Evolutionary conservation across 2,888 invertebrate species (phyloP).

Genomic region (Rapana venosa): DNA sequence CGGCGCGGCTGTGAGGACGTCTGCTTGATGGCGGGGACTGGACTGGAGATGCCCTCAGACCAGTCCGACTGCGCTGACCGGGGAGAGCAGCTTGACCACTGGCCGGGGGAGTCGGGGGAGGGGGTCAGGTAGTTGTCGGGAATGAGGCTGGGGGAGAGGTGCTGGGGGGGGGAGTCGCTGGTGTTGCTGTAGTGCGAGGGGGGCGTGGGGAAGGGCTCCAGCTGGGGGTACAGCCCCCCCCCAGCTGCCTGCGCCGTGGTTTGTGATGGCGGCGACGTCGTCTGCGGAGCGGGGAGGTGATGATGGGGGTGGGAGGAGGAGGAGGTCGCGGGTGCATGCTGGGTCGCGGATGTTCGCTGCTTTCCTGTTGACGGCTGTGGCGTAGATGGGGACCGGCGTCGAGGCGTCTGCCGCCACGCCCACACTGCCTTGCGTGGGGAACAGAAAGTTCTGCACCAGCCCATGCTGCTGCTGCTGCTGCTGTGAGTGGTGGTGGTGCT

Average conservation of each 20-base stretch:
- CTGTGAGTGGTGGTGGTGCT: constrained; percentile 12
- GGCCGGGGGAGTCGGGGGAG: constrained; percentile 96
- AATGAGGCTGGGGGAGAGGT: constrained; percentile 77
- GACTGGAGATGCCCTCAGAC: constrained; percentile 93
- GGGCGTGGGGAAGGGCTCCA: constrained; percentile 84
- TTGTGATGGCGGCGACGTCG: constrained; percentile 33
- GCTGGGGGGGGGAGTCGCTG: constrained; percentile 84
- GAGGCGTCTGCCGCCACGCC: not conserved
- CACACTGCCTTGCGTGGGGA: not conserved
- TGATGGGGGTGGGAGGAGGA: not conserved
- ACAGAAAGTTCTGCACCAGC: constrained; percentile 35
- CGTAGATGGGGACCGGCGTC: not conserved
- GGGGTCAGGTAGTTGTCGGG: constrained; percentile 94
- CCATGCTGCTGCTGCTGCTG: constrained; percentile 24
- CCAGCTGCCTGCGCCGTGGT: constrained; percentile 44
- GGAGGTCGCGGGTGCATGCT: not conserved
- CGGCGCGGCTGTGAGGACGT: constrained; percentile 47
- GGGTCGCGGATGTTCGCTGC: too few relatives aligned
- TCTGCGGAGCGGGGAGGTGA: not conserved
- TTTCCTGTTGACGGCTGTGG: constrained; percentile 1
- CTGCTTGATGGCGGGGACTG: constrained; percentile 76
- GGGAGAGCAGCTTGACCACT: constrained; percentile 95
- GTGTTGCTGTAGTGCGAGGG: constrained; percentile 87
- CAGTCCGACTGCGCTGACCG: constrained; percentile 90
- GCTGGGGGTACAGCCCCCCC: constrained; percentile 48